Evolutionary conservation across 2,797 vertebrate species (phyloP), one percentile per base, ranked within the genome.

Genomic region (Chelidonichthys spinosus): DNA sequence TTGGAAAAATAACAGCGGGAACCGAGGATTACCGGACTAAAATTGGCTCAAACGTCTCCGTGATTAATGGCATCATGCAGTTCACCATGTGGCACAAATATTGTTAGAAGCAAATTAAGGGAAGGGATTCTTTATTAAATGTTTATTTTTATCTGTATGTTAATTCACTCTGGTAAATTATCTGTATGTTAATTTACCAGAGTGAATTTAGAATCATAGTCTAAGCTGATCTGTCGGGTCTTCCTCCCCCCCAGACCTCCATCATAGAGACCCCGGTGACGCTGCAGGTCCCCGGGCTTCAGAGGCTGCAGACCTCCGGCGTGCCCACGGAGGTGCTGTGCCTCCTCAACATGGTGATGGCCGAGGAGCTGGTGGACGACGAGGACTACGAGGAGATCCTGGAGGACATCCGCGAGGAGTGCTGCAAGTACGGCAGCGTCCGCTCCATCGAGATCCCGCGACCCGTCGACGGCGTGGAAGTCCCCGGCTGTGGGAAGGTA

Each of bases 371-470:
- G 88, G 87, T 94, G 81, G 94, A 95, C 1, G 93, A 95, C 7
- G 93, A 95, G 33, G 94, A 95, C 88, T 95, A 95, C 11, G 94
- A 95, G 89, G 94, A 95, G 90, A 95, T 95, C 85, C 89, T 95
- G 79, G 94, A 95, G 13, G 94, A 95, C 83, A 92, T 95, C 78
- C 83, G 92, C 1, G 93, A 95, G 60, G 95, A 95, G 87, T 95
- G 94, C 89, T 92, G 94, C 91, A 95, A 95, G 82, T 95, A 95
- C 18, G 94, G 95, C 63, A 85, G 42, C 7, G 93, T 95, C 66
- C 90, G 90, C 76, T 95, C 94, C 74, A 91, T 95, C 6, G 92
- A 95, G 90, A 95, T 95, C 77, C 95, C 94, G 1, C 87, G 94
- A 13, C 94, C 94, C 0, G 82, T 94, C 0, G 89, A 93, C 1